phyloP scores from a whole-genome alignment of 92 coral and sea anemone genomes.

The Virgularia gustaviana region DNA sequence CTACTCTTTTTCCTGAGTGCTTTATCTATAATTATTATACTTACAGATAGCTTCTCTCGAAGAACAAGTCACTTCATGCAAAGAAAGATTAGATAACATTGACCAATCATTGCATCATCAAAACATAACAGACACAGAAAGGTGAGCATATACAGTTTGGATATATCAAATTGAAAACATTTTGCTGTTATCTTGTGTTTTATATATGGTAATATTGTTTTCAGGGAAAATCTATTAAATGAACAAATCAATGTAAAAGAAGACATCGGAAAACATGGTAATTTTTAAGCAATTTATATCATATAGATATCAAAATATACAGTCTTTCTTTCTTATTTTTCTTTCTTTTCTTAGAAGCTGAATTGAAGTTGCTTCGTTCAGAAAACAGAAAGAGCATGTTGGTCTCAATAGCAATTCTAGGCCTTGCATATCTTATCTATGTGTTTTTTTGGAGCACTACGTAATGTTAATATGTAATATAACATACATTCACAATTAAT shows the following conservation, averaged over 20 bases:
- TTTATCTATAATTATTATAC: too few species aligned
- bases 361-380: conserved; percentile 56
- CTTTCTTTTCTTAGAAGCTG: conserved; percentile 43
- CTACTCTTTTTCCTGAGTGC: too few species aligned
- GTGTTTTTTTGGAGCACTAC: conserved; percentile 30
- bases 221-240: conserved; percentile 57
- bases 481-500: background rate
- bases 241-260: conserved; percentile 62
- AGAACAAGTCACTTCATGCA: conserved; percentile 57
- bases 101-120: conserved; percentile 65
- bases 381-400: conserved; percentile 75
- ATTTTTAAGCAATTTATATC: background rate
- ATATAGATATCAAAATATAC: background rate
- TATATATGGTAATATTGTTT: background rate
- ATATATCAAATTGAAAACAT: background rate
- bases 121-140: conserved; percentile 59
- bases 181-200: background rate
- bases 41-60: conserved; percentile 76
- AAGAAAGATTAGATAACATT: conserved; percentile 68
- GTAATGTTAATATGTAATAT: background rate
- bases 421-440: conserved; percentile 45
- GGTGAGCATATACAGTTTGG: conserved; percentile 51
- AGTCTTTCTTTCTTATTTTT: background rate
- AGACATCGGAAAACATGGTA: conserved; percentile 63
- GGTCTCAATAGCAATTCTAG: conserved; percentile 59